Conservation (phyloP, 2,888 invertebrate species). For the Brenthis hecate region DNA sequence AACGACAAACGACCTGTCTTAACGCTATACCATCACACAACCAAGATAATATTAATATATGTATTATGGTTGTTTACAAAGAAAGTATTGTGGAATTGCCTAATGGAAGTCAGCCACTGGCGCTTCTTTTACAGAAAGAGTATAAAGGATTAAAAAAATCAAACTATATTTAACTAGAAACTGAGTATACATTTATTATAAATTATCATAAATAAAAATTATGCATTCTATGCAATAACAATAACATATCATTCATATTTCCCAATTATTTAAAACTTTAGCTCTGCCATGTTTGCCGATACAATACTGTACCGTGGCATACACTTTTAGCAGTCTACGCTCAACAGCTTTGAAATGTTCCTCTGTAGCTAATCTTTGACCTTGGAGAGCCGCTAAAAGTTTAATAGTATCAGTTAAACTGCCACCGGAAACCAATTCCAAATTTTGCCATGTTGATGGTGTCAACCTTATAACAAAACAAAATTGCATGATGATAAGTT, state of each 20-base stretch:
- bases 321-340: constrained; percentile 87
- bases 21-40: too few species aligned
- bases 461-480: constrained; percentile 81
- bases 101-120: too few species aligned
- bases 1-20: too few species aligned
- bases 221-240: too few species aligned
- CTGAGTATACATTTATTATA: too few species aligned
- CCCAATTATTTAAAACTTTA: constrained; percentile 63
- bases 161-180: too few species aligned
- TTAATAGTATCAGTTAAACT: constrained; percentile 82
- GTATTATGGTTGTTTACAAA: too few species aligned
- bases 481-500: background rate
- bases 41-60: too few species aligned
- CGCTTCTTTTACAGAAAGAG: too few species aligned
- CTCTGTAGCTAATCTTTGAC: constrained; percentile 84
- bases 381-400: constrained; percentile 79
- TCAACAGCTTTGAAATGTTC: constrained; percentile 90
- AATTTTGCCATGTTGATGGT: constrained; percentile 86
- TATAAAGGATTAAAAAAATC: too few species aligned
- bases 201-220: too few species aligned
- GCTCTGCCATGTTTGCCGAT: constrained; percentile 82
- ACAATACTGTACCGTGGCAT: constrained; percentile 90
- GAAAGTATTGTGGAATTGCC: too few species aligned
- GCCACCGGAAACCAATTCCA: constrained; percentile 88
- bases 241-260: background rate